Evolutionary conservation across 2,888 invertebrate species (phyloP).

Genomic region (Hirtodrosophila cameraria): DNA sequence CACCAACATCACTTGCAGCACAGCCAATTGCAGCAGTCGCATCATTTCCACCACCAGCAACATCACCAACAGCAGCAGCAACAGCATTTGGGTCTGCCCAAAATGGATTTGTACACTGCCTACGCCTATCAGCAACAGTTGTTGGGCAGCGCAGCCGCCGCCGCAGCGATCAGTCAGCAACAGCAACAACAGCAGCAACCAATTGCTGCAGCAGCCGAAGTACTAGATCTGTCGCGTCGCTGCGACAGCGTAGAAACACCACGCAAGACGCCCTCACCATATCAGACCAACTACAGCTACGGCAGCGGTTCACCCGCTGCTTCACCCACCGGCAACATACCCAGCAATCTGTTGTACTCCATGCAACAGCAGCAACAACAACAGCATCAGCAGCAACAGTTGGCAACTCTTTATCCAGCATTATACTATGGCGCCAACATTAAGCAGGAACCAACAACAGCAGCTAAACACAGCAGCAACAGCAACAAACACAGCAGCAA

Average conservation of each 20-base stretch:
- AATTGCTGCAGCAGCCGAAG: constrained; percentile 64
- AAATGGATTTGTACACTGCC: constrained; percentile 80
- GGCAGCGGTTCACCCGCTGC: constrained; percentile 77
- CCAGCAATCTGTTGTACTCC: constrained; percentile 56
- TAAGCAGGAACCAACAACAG: constrained; percentile 62
- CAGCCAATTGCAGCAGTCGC: constrained; percentile 44
- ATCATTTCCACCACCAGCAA: constrained; percentile 49
- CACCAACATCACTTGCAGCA: constrained; percentile 61
- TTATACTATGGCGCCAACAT: constrained; percentile 65
- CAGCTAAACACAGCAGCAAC: constrained; percentile 20
- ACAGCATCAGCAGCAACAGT: constrained; percentile 52
- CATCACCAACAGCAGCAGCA: constrained; percentile 52
- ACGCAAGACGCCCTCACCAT: constrained; percentile 83
- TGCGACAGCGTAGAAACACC: constrained; percentile 81
- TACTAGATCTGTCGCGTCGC: constrained; percentile 83
- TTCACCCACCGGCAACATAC: constrained; percentile 61
- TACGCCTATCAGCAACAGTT: constrained; percentile 81
- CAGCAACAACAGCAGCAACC: constrained; percentile 55
- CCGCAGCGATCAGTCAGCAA: constrained; percentile 64
- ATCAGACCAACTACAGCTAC: constrained; percentile 80
- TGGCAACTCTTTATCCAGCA: constrained; percentile 68
- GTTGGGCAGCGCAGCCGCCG: constrained; percentile 52
- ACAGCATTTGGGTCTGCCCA: constrained; percentile 63
- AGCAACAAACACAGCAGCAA: constrained; percentile 11
- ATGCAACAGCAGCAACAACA: constrained; percentile 54